Evolutionary conservation across 2,888 invertebrate genomes (phyloP).

Genomic region (Aleiodes leptofemur): DNA sequence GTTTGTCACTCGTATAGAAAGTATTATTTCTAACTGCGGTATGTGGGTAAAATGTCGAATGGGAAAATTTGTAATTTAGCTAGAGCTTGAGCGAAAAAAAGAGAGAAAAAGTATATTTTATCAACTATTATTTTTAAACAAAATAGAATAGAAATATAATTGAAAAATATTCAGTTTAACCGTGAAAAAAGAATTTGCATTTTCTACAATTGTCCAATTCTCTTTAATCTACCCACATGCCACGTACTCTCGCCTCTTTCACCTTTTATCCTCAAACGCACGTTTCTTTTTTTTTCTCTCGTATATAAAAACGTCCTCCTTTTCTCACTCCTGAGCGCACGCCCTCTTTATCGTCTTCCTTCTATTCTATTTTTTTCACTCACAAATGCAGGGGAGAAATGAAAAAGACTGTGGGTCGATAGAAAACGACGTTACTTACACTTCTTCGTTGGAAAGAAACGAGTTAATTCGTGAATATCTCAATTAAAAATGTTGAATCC

Average conservation of each 20-base stretch:
- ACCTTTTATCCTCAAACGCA: neutral
- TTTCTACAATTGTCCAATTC: too few relatives aligned
- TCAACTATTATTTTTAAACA: too few relatives aligned
- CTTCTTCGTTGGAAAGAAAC: conserved; percentile 36
- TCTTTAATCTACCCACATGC: too few relatives aligned
- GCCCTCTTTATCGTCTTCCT: conserved; percentile 9
- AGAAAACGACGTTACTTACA: conserved; percentile 39
- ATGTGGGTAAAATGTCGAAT: conserved; percentile 42
- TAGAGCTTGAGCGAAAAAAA: too few relatives aligned
- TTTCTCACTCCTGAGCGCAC: too few relatives aligned
- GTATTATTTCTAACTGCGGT: conserved; percentile 32
- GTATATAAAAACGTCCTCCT: too few relatives aligned
- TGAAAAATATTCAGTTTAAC: too few relatives aligned
- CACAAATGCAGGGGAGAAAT: neutral
- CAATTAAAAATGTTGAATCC: neutral
- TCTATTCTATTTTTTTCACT: conserved; percentile 55
- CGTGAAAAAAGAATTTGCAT: too few relatives aligned
- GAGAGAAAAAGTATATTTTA: too few relatives aligned
- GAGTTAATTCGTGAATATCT: neutral
- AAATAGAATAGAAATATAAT: too few relatives aligned
- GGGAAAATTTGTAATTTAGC: conserved; percentile 31
- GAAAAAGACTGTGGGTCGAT: neutral
- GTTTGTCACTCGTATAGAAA: conserved; percentile 34
- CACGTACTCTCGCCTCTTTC: conserved; percentile 25
- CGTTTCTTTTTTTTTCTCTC: too few relatives aligned